Evolutionary conservation across 2,888 invertebrate genomes (phyloP), one percentile per base, ranked within the genome.

Genomic region (Calliscelio sp.): DNA sequence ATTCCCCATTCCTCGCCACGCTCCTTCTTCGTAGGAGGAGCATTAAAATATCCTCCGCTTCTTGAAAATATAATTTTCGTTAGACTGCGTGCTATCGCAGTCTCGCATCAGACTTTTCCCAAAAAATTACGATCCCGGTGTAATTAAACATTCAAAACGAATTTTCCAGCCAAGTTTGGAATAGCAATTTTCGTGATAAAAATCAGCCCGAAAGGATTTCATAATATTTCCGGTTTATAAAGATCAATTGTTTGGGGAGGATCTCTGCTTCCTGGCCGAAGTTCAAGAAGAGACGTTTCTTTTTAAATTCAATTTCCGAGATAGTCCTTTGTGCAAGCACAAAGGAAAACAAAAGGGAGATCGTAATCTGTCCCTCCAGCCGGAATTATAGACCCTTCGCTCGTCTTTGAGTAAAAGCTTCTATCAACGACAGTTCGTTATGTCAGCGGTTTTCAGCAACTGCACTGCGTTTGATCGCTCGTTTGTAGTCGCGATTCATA

Each of bases 1-100:
- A 74, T 77, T 75, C 61, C 38, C 70, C 80, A 66, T 68, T 78
- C 59, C 51, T 25, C 44, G 25, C 44, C 66, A 66, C 66, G 55
- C 41, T 73, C 70, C 38, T 71, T 73, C 80, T 22, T 32, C 73
- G 73, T 44, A 49, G 65, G 65, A 65, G 66, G 59, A 55, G 59
- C 65, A 63, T 57, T 38, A 16, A 65, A 79, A 51, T 38, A 65
- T 53, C 70, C 79, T 32, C 11, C 38, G 24, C 57, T 51, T 49
- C 59, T 57, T 41, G 32, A 41, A 77, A 77, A 68, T 38, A 14
- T 11, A 55, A 57, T 59, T 20, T 25, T 20, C 25, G 10, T n/a
- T n/a, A n/a, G n/a, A n/a, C n/a, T n/a, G n/a, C n/a, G 4, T 28
- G 41, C 22, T 74, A 74, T 74, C 74, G 63, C 20, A 55, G 20